A percentile compares a stretch with the other conserved stretches of the same genome.
Evolutionary conservation across 2,888 invertebrate species (phyloP).

Genomic region (Nebria salina): DNA sequence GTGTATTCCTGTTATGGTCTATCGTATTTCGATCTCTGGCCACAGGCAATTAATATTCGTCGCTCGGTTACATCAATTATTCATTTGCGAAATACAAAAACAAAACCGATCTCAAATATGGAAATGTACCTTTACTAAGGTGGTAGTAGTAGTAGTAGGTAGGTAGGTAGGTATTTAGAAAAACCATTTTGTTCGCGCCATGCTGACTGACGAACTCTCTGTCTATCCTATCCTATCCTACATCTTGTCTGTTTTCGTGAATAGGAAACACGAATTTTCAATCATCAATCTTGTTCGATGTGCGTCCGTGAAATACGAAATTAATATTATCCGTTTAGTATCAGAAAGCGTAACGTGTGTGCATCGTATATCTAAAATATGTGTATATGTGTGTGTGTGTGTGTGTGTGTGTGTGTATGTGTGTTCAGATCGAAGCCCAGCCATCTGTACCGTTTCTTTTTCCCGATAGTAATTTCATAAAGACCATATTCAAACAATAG

Average conservation of each 20-base stretch:
- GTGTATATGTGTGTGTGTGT: not conserved
- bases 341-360: slow-evolving; percentile 31
- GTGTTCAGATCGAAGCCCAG: not conserved
- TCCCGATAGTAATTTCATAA: slow-evolving; percentile 43
- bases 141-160: not conserved
- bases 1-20: slow-evolving; percentile 16
- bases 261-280: slow-evolving; percentile 23
- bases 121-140: slow-evolving; percentile 15
- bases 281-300: slow-evolving; percentile 42
- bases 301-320: slow-evolving; percentile 43
- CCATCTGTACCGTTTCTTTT: slow-evolving; percentile 35
- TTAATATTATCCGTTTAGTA: slow-evolving; percentile 42
- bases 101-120: slow-evolving; percentile 13
- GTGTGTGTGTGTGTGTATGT: not conserved
- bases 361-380: not conserved
- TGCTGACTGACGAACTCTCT: not conserved
- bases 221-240: too few relatives aligned
- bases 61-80: slow-evolving; percentile 35
- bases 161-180: slow-evolving; percentile 9
- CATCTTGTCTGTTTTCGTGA: not conserved
- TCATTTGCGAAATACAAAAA: slow-evolving; percentile 28
- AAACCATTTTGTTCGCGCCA: slow-evolving; percentile 15
- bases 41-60: slow-evolving; percentile 34
- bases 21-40: slow-evolving; percentile 33
- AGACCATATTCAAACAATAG: slow-evolving; percentile 53